Percentiles rank a stretch among this genome's conserved stretches.
These are phyloP conservation scores for Paradoxurus hermaphroditus DNA, from an alignment of 2,113 vertebrate genomes.

Conservation along the genomic window DNA sequence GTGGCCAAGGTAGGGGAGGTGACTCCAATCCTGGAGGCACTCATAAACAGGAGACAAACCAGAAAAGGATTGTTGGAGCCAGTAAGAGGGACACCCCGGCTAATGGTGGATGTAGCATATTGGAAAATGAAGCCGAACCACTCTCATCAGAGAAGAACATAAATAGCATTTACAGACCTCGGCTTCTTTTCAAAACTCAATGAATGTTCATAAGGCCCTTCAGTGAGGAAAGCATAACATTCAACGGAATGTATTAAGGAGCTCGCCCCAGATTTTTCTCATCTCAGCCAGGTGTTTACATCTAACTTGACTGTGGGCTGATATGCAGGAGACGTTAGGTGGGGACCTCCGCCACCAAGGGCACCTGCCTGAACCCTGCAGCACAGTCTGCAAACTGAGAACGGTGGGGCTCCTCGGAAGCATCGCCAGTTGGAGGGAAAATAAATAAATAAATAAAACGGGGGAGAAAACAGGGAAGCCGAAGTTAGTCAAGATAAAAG, in stretches of 20 bases:
- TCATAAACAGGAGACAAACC: conserved; percentile 15
- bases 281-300: not conserved
- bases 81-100: not conserved
- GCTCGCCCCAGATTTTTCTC: not conserved
- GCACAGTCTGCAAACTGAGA: not conserved
- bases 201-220: not conserved
- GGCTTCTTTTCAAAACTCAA: not conserved
- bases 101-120: not conserved
- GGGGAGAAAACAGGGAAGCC: not conserved
- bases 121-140: not conserved
- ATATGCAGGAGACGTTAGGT: rapidly evolving
- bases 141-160: not conserved
- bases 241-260: not conserved
- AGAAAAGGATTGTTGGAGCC: not conserved
- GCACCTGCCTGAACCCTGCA: not conserved
- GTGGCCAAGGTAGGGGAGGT: not conserved
- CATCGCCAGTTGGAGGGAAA: not conserved
- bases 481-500: conserved; percentile 11
- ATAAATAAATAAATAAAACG: not conserved
- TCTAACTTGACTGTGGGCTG: not conserved
- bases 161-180: not conserved
- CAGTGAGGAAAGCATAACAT: not conserved
- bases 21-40: not conserved
- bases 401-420: not conserved
- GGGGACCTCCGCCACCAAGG: not conserved